Conservation (phyloP, 2,113 vertebrate genomes). For the Tetraodon nigroviridis region DNA sequence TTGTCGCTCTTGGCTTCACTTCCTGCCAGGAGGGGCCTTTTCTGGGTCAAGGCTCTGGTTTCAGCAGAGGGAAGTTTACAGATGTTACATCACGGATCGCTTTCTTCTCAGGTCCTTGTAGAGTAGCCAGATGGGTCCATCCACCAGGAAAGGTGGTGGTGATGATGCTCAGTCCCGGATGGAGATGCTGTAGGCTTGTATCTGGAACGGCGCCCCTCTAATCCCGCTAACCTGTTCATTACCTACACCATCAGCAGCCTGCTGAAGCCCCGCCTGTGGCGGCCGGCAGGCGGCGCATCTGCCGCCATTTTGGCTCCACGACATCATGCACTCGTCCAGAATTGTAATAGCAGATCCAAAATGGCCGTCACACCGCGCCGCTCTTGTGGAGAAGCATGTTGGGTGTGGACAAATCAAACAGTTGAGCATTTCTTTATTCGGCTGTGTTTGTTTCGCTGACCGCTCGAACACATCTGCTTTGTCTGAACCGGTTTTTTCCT, state of each 20-base stretch:
- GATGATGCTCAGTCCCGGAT: conserved; percentile 18
- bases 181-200: conserved; percentile 64
- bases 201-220: conserved; percentile 34
- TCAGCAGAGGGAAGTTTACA: conserved; percentile 54
- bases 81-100: conserved; percentile 55
- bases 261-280: conserved; percentile 22
- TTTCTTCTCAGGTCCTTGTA: conserved; percentile 75
- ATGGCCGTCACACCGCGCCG: conserved; percentile 62
- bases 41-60: conserved; percentile 35
- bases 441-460: conserved; percentile 8
- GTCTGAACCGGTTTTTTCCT: not conserved
- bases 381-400: conserved; percentile 52
- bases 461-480: conserved; percentile 15
- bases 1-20: conserved; percentile 35
- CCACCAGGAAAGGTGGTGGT: conserved; percentile 3
- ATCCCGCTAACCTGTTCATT: conserved; percentile 28
- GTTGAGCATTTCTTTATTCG: conserved; percentile 12
- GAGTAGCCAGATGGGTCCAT: conserved; percentile 47
- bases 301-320: conserved; percentile 51
- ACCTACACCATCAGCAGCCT: conserved; percentile 34
- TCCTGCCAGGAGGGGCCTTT: conserved; percentile 15
- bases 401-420: conserved; percentile 39
- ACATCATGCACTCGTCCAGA: conserved; percentile 56
- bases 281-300: conserved; percentile 24
- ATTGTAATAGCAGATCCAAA: conserved; percentile 66